These are phyloP conservation scores for Creontiades dilutus DNA, from an alignment of 2,888 invertebrate species.

Conservation along the genomic window DNA sequence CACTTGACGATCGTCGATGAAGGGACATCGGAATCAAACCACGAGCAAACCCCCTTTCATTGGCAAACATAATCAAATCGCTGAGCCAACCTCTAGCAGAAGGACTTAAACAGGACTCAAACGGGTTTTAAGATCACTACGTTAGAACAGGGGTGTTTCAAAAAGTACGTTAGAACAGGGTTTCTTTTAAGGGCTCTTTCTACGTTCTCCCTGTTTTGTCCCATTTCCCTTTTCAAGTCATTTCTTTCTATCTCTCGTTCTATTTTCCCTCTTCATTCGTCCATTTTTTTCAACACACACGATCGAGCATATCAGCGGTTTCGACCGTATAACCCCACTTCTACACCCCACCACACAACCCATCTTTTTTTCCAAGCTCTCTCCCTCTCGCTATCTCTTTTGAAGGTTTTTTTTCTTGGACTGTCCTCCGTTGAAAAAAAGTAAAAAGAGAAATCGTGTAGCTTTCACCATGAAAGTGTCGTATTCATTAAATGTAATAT, in stretches of 20 bases:
- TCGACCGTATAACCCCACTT: background rate
- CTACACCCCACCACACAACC: background rate
- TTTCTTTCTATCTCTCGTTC: background rate
- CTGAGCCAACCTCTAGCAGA: background rate
- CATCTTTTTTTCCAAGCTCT: background rate
- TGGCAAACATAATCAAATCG: background rate
- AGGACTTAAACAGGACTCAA: no score
- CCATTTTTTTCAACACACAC: slow-evolving; percentile 4
- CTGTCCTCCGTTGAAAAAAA: background rate
- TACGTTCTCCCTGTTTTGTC: background rate
- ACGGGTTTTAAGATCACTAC: background rate
- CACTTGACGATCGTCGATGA: no score
- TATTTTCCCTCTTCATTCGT: background rate
- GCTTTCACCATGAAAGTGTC: slow-evolving; percentile 32
- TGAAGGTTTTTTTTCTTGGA: background rate
- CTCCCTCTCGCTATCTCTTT: background rate
- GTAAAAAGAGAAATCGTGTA: slow-evolving; percentile 9
- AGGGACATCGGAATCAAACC: background rate
- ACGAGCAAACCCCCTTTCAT: background rate
- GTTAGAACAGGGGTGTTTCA: background rate
- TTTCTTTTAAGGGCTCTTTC: background rate
- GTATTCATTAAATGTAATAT: background rate
- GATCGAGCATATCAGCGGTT: slow-evolving; percentile 27
- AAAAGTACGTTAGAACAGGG: background rate
- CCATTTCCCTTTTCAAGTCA: background rate